These are phyloP conservation scores for Acrobasis repandana DNA, from an alignment of 2,888 invertebrate genomes.

Conservation along the genomic window DNA sequence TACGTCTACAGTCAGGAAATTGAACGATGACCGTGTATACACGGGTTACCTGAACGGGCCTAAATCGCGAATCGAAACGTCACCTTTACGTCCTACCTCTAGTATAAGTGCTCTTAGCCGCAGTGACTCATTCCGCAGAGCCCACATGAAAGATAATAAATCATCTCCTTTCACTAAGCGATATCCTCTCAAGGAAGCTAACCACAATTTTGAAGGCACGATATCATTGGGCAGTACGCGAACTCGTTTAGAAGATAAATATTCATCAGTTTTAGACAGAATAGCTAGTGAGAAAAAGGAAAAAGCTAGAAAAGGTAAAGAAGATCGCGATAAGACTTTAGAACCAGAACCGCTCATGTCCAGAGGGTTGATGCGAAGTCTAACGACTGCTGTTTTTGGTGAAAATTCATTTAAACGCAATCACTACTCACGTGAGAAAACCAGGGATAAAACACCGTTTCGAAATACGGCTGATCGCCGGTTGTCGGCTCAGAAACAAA, in stretches of 20 bases:
- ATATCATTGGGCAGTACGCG: constrained; percentile 82
- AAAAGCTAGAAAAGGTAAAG: constrained; percentile 73
- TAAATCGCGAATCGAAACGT: constrained; percentile 66
- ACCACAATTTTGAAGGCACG: constrained; percentile 69
- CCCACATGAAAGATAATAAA: constrained; percentile 71
- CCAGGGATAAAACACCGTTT: constrained; percentile 86
- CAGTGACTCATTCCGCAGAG: constrained; percentile 77
- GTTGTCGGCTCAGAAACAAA: constrained; percentile 66
- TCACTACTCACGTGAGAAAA: constrained; percentile 82
- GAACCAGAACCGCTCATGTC: constrained; percentile 82
- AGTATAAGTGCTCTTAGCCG: constrained; percentile 66
- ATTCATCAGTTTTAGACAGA: constrained; percentile 88
- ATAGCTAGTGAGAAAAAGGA: constrained; percentile 84
- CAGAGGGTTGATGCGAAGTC: constrained; percentile 85
- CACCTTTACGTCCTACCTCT: constrained; percentile 67
- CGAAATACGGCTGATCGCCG: constrained; percentile 75
- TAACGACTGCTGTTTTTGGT: constrained; percentile 87
- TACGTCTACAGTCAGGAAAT: constrained; percentile 53
- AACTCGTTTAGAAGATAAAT: constrained; percentile 90
- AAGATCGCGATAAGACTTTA: constrained; percentile 87
- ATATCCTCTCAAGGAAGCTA: constrained; percentile 74
- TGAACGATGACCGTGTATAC: constrained; percentile 68
- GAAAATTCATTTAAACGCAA: constrained; percentile 83
- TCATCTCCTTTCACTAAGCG: constrained; percentile 71
- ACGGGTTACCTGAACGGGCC: constrained; percentile 67